Evolutionary conservation across 2,797 vertebrate genomes (phyloP).

Genomic region (Urosaurus nigricauda): DNA sequence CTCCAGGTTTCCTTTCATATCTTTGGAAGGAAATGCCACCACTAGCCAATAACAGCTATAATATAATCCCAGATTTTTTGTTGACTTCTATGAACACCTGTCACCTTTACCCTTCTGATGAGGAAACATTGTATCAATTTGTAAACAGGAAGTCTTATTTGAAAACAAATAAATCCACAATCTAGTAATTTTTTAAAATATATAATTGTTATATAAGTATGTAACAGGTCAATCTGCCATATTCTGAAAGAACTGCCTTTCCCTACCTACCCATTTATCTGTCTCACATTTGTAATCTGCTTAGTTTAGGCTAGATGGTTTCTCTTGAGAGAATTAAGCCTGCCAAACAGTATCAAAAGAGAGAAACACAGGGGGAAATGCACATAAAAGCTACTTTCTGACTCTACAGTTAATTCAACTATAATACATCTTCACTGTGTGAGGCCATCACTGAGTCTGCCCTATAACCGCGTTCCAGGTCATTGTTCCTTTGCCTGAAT

Average conservation of each 20-base stretch:
- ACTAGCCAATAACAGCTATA: background rate
- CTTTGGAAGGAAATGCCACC: background rate
- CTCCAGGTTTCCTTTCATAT: background rate
- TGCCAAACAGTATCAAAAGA: too few relatives aligned
- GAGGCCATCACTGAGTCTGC: background rate
- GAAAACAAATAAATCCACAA: background rate
- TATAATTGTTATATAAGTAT: background rate
- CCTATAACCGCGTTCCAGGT: background rate
- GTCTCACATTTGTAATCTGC: too few relatives aligned
- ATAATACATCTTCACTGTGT: background rate
- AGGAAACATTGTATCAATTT: background rate
- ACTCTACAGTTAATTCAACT: background rate
- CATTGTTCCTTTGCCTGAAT: background rate
- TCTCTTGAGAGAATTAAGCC: too few relatives aligned
- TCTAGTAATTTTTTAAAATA: background rate
- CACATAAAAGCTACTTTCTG: background rate
- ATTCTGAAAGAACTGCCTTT: background rate
- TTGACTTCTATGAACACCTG: background rate
- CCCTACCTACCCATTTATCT: background rate
- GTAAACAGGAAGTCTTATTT: background rate
- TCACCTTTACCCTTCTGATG: background rate
- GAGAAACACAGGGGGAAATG: too few relatives aligned
- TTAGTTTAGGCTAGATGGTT: too few relatives aligned
- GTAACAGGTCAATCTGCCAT: background rate
- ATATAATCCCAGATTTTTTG: background rate